Percentiles rank a stretch among this genome's conserved stretches.
Conservation (phyloP, 2,797 vertebrate genomes). For the Triplophysa bombifrons region DNA sequence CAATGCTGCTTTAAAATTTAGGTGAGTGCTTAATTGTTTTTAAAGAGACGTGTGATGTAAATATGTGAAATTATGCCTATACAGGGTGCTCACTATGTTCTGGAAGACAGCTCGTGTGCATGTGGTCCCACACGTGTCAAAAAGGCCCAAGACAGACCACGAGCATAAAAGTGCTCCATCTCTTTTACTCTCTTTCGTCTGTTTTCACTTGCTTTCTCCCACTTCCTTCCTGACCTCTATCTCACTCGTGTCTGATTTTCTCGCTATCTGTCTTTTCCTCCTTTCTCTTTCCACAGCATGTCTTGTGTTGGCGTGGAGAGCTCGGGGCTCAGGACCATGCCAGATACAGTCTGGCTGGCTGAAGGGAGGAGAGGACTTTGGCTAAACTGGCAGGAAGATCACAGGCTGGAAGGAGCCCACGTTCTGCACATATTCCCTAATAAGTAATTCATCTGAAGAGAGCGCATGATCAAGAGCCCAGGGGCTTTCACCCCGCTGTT, state of each 20-base stretch:
- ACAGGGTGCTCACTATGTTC: background rate
- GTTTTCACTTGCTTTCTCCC: constrained; percentile 43
- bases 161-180: constrained; percentile 24
- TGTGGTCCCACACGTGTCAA: constrained; percentile 49
- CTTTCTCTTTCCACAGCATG: constrained; percentile 22
- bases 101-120: constrained; percentile 20
- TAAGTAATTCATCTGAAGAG: constrained; percentile 76
- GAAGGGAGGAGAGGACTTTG: constrained; percentile 54
- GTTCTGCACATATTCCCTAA: constrained; percentile 73
- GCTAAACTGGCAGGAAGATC: constrained; percentile 68
- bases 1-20: background rate
- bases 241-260: constrained; percentile 27
- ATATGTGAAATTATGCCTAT: too few species aligned
- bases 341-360: constrained; percentile 56
- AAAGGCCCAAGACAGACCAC: constrained; percentile 36
- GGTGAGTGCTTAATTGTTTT: too few species aligned
- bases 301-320: constrained; percentile 44
- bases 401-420: constrained; percentile 68
- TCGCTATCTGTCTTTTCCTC: constrained; percentile 32
- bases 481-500: constrained; percentile 57
- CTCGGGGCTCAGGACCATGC: constrained; percentile 51
- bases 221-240: constrained; percentile 37
- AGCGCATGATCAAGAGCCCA: constrained; percentile 57
- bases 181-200: constrained; percentile 51
- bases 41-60: too few species aligned